Conservation (phyloP, 2,888 invertebrate genomes). For the Coelogynopora nodosa region DNA sequence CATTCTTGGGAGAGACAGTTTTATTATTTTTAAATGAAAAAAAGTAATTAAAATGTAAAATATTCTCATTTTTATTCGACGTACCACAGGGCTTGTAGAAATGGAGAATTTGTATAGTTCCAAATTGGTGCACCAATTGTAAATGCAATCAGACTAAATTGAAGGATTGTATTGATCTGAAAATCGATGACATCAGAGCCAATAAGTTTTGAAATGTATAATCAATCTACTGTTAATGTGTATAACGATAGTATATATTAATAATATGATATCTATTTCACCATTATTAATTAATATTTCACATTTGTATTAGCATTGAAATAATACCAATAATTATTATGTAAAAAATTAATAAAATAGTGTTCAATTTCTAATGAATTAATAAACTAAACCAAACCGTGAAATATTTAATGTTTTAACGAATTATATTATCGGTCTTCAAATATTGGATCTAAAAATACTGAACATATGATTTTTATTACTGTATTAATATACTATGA, state of each 20-base stretch:
- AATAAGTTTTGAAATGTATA: neutral
- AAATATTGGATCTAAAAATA: too few relatives aligned
- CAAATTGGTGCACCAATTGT: conserved; percentile 27
- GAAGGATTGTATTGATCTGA: conserved; percentile 36
- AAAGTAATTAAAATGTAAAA: neutral
- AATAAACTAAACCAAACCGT: too few relatives aligned
- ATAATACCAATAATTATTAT: too few relatives aligned
- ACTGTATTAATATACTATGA: too few relatives aligned
- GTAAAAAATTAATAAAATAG: too few relatives aligned
- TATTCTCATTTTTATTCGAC: neutral
- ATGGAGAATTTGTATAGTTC: neutral
- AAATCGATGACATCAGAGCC: neutral
- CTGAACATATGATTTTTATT: too few relatives aligned
- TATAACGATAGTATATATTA: neutral
- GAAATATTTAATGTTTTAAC: too few relatives aligned
- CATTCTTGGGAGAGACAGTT: too few relatives aligned
- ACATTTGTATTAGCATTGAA: too few relatives aligned
- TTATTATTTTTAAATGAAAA: neutral
- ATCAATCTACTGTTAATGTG: neutral
- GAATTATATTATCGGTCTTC: too few relatives aligned
- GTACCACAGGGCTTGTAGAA: conserved; percentile 1
- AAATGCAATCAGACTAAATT: conserved; percentile 7
- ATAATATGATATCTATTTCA: neutral
- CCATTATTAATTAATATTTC: too few relatives aligned
- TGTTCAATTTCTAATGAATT: too few relatives aligned